Evolutionary conservation across 2,888 invertebrate species (phyloP).

Genomic region (Nephrotoma guestfalica): DNA sequence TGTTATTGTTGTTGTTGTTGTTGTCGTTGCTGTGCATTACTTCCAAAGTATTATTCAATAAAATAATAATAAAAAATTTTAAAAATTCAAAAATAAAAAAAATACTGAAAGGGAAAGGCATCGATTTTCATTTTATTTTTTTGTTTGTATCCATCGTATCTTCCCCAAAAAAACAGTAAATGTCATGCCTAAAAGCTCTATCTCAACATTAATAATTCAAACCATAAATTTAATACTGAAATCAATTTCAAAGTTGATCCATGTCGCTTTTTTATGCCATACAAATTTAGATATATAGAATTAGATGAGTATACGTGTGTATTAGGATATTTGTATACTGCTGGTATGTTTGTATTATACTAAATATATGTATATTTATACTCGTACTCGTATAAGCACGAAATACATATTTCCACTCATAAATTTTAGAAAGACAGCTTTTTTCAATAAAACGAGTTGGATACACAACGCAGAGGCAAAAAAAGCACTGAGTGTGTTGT

Average conservation of each 20-base stretch:
- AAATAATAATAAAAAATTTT: background rate
- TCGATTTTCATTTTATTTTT: conserved; percentile 1
- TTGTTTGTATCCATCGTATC: background rate
- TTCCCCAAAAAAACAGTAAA: background rate
- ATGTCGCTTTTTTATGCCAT: background rate
- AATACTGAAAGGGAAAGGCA: background rate
- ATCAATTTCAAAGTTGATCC: conserved; percentile 4
- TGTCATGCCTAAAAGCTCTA: background rate
- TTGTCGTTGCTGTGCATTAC: background rate
- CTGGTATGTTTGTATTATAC: background rate
- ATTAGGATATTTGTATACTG: background rate
- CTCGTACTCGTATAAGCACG: background rate
- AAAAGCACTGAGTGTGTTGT: background rate
- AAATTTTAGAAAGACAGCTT: background rate
- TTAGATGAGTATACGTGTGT: background rate
- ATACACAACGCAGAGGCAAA: background rate
- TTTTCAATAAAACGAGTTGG: background rate
- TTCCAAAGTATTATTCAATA: background rate
- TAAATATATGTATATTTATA: background rate
- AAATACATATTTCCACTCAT: conserved; percentile 3
- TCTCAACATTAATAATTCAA: conserved; percentile 3
- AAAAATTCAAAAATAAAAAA: background rate
- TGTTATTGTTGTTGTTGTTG: background rate
- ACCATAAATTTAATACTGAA: conserved; percentile 2
- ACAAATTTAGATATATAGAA: background rate